These are phyloP conservation scores for Turnix velox DNA, from an alignment of 2,113 vertebrate species.

Conservation along the genomic window DNA sequence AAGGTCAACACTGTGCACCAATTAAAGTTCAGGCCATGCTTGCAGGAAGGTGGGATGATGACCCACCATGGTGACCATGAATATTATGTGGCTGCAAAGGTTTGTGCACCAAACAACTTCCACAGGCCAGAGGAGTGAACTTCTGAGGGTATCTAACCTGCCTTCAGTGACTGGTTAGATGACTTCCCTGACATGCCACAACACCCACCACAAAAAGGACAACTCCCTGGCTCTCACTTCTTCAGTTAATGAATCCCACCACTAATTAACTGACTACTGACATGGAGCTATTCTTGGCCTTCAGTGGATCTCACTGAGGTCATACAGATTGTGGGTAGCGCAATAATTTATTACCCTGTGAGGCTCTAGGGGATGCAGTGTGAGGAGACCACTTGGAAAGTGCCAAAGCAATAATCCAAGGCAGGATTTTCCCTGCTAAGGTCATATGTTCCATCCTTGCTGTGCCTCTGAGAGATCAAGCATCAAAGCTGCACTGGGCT, in stretches of 20 bases:
- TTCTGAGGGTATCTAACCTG: neutral
- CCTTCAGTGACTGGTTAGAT: neutral
- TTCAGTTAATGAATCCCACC: slow-evolving; percentile 53
- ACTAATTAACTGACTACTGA: slow-evolving; percentile 72
- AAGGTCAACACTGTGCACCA: neutral
- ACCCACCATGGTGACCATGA: neutral
- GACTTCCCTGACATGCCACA: neutral
- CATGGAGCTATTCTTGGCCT: slow-evolving; percentile 59
- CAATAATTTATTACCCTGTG: slow-evolving; percentile 62
- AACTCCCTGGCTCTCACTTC: slow-evolving; percentile 35
- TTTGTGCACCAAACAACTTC: neutral
- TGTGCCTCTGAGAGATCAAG: slow-evolving; percentile 26
- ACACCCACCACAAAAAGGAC: neutral
- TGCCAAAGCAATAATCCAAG: slow-evolving; percentile 44
- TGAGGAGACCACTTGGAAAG: slow-evolving; percentile 39
- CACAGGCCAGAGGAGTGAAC: neutral
- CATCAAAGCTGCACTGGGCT: neutral
- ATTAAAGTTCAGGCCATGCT: neutral
- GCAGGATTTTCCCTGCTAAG: slow-evolving; percentile 42
- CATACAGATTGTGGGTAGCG: slow-evolving; percentile 45
- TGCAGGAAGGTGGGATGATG: neutral
- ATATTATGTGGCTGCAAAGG: too few relatives aligned
- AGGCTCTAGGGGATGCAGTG: slow-evolving; percentile 11
- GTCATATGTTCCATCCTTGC: slow-evolving; percentile 68
- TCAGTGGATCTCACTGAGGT: slow-evolving; percentile 54